A percentile compares a stretch with the other conserved stretches of the same genome.
These are phyloP conservation scores for Dipodomys stephensi DNA, from an alignment of 2,113 vertebrate genomes.

Conservation along the genomic window DNA sequence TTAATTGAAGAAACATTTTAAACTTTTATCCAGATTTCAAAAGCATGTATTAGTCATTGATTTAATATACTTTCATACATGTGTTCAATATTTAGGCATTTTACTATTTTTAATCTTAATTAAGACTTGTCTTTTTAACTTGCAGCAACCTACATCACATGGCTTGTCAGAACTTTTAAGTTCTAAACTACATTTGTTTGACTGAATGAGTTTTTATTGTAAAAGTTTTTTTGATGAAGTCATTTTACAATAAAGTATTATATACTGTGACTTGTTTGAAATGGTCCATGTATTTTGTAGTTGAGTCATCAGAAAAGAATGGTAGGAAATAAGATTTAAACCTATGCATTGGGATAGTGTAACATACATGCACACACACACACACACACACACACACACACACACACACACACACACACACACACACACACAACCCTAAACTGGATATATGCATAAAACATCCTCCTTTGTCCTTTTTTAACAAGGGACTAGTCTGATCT, in stretches of 20 bases:
- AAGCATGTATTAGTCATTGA: slow-evolving; percentile 87
- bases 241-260: slow-evolving; percentile 28
- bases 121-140: slow-evolving; percentile 86
- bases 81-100: slow-evolving; percentile 89
- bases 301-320: slow-evolving; percentile 7
- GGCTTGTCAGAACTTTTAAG: slow-evolving; percentile 79
- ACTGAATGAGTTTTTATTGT: slow-evolving; percentile 72
- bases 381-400: too few species aligned
- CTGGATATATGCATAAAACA: neutral
- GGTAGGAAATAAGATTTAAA: neutral
- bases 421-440: neutral
- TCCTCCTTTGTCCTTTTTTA: neutral
- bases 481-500: neutral
- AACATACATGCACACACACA: too few species aligned
- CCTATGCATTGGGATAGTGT: neutral
- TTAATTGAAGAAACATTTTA: slow-evolving; percentile 86
- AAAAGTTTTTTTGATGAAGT: slow-evolving; percentile 50
- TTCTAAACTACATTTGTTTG: slow-evolving; percentile 81
- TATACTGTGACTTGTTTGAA: neutral
- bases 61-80: slow-evolving; percentile 86
- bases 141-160: slow-evolving; percentile 82
- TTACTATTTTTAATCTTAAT: slow-evolving; percentile 90
- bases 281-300: neutral
- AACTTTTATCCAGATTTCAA: slow-evolving; percentile 85
- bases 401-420: too few species aligned